Evolutionary conservation across 2,888 invertebrate species (phyloP).

Genomic region (Opisthograptis luteolata): DNA sequence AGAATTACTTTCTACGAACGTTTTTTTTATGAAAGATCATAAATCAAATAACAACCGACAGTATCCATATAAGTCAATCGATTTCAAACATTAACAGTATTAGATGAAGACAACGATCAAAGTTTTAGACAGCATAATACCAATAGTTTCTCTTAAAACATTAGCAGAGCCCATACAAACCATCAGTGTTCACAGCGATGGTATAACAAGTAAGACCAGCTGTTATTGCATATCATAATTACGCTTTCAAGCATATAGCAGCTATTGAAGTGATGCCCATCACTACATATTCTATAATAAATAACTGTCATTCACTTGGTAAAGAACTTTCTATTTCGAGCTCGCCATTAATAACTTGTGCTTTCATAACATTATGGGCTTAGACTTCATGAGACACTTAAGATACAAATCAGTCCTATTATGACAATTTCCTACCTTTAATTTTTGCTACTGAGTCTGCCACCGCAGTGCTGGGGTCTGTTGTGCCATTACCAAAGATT

Average conservation of each 20-base stretch:
- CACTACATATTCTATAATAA: slow-evolving; percentile 44
- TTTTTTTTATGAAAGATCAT: no score
- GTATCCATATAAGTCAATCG: no score
- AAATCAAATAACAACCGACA: no score
- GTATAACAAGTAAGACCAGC: slow-evolving; percentile 6
- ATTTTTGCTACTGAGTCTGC: no score
- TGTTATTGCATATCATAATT: slow-evolving; percentile 19
- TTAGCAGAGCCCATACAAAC: neutral
- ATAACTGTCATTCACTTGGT: slow-evolving; percentile 55
- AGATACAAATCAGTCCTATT: no score
- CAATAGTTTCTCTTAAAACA: neutral
- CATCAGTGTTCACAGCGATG: slow-evolving; percentile 1
- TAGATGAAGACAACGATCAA: no score
- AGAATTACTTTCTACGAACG: no score
- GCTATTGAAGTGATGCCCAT: slow-evolving; percentile 17
- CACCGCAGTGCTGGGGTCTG: no score
- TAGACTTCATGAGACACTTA: neutral
- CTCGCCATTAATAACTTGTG: slow-evolving; percentile 29
- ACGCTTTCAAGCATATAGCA: slow-evolving; percentile 15
- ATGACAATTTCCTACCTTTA: no score
- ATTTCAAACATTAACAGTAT: no score
- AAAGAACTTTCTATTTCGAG: slow-evolving; percentile 66
- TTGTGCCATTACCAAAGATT: no score
- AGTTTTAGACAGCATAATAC: neutral
- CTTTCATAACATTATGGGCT: slow-evolving; percentile 20